Percentiles rank a stretch among this genome's conserved stretches.
Conservation (phyloP, 2,113 vertebrate species). For the Holacanthus passer region DNA sequence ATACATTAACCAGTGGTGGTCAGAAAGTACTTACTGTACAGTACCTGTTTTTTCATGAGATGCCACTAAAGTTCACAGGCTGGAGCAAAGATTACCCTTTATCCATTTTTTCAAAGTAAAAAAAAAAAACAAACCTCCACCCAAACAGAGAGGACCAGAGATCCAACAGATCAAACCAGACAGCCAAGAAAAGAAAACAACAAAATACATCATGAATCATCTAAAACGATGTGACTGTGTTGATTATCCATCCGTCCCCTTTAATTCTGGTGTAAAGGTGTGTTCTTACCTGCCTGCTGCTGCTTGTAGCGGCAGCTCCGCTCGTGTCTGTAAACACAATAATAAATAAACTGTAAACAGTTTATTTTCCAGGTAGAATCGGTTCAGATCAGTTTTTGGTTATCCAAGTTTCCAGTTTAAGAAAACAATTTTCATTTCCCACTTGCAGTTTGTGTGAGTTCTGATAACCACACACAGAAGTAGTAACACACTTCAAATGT, state of each 20-base stretch:
- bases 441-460: neutral
- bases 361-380: neutral
- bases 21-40: neutral
- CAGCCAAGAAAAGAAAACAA: neutral
- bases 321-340: slow-evolving; percentile 61
- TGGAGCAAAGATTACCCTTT: neutral
- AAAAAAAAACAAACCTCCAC: neutral
- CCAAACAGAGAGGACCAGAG: neutral
- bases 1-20: neutral
- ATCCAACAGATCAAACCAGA: neutral
- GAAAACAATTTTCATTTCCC: neutral
- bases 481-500: too few relatives aligned
- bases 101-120: neutral
- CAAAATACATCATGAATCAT: rapidly evolving
- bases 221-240: neutral
- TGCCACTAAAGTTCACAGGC: neutral
- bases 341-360: neutral
- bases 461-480: too few relatives aligned
- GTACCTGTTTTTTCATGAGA: neutral
- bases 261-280: neutral
- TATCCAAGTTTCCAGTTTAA: too few relatives aligned
- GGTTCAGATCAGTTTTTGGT: neutral
- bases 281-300: slow-evolving; percentile 66
- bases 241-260: neutral
- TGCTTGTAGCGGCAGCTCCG: neutral